Evolutionary conservation across 2,888 invertebrate genomes (phyloP).

Genomic region (Pachydiplax longipennis): DNA sequence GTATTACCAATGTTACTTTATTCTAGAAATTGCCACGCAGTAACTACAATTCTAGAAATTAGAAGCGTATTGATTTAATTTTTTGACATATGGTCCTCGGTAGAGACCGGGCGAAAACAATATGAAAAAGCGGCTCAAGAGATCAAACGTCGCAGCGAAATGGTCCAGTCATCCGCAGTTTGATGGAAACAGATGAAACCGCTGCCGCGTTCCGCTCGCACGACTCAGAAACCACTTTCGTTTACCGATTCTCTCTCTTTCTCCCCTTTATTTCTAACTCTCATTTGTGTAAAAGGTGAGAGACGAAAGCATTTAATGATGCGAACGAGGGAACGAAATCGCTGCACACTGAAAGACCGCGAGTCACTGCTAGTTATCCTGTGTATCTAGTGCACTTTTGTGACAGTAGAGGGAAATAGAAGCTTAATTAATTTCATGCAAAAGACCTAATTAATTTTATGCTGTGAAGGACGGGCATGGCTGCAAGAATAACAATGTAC

Average conservation of each 20-base stretch:
- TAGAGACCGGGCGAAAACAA: too few species aligned
- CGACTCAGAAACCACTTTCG: background rate
- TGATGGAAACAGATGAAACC: background rate
- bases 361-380: background rate
- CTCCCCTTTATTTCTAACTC: background rate
- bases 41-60: too few species aligned
- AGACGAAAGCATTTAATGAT: background rate
- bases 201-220: background rate
- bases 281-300: background rate
- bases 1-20: too few species aligned
- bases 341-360: background rate
- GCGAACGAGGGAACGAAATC: background rate
- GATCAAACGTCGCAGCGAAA: background rate
- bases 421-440: too few species aligned
- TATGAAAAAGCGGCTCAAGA: background rate
- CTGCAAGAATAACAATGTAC: too few species aligned
- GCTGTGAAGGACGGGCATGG: too few species aligned
- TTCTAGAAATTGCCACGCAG: too few species aligned
- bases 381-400: too few species aligned
- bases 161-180: background rate
- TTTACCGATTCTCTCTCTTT: background rate
- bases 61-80: too few species aligned
- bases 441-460: too few species aligned
- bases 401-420: too few species aligned
- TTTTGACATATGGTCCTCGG: too few species aligned